These are phyloP conservation scores for Montipora efflorescens DNA, from an alignment of 64 coral and sea anemone genomes.

Conservation along the genomic window DNA sequence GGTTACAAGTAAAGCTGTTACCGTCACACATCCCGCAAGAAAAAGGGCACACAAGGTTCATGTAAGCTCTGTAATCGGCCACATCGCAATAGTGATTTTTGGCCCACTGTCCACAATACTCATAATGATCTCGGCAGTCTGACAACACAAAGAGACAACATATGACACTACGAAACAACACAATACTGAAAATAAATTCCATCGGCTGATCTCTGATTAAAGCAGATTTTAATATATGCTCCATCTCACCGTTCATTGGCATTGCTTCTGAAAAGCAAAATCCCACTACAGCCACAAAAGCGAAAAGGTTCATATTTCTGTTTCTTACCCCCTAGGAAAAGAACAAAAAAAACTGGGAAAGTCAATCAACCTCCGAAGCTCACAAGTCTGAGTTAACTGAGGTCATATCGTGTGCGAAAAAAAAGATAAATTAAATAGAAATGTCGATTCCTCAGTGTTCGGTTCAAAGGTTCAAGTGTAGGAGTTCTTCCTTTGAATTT, in stretches of 20 bases:
- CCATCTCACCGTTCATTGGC: slow-evolving; percentile 19
- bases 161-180: too few species aligned
- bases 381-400: too few species aligned
- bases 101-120: slow-evolving; percentile 55
- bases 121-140: slow-evolving; percentile 72
- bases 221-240: not conserved
- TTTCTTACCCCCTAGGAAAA: not conserved
- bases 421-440: too few species aligned
- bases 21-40: slow-evolving; percentile 64
- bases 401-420: too few species aligned
- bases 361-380: too few species aligned
- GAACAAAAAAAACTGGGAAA: not conserved
- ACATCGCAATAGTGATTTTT: slow-evolving; percentile 30
- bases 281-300: not conserved
- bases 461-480: too few species aligned
- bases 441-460: too few species aligned
- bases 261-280: slow-evolving; percentile 4
- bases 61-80: slow-evolving; percentile 67
- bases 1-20: not conserved
- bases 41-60: slow-evolving; percentile 71
- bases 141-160: too few species aligned
- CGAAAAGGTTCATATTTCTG: not conserved
- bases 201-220: too few species aligned
- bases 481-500: too few species aligned
- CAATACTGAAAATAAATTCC: too few species aligned